Conservation (phyloP, 2,113 vertebrate species). For the Leucopsar rothschildi region DNA sequence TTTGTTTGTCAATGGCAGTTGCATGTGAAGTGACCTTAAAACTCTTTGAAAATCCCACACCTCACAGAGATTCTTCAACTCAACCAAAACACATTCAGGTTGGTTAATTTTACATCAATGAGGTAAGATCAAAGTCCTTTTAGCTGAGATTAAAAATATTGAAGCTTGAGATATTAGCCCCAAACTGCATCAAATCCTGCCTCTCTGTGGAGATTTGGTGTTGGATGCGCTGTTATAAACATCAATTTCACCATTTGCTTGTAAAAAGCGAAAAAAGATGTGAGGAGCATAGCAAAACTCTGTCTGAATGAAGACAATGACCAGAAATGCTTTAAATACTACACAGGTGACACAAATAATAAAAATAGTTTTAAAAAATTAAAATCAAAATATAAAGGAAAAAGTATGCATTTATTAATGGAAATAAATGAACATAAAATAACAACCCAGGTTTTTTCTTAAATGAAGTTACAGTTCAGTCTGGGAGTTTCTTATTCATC, state of each 20-base stretch:
- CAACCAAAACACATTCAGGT: not conserved
- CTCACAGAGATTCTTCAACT: not conserved
- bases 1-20: not conserved
- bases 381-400: not conserved
- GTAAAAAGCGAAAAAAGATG: not conserved
- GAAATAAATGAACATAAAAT: not conserved
- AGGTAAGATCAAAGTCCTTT: not conserved
- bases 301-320: not conserved
- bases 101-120: conserved; percentile 17
- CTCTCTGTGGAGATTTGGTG: not conserved
- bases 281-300: fast-evolving
- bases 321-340: not conserved
- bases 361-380: not conserved
- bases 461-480: not conserved
- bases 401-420: not conserved
- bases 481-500: not conserved
- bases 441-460: not conserved
- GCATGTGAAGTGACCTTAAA: not conserved
- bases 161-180: not conserved
- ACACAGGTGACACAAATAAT: fast-evolving
- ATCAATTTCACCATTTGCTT: not conserved
- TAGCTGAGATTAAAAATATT: not conserved
- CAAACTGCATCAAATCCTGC: not conserved
- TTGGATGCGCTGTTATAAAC: not conserved
- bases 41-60: not conserved